Evolutionary conservation across 1,140 invertebrate genomes (phyloP), one percentile per base, ranked within the genome.

Genomic region (Bombyx mori): DNA sequence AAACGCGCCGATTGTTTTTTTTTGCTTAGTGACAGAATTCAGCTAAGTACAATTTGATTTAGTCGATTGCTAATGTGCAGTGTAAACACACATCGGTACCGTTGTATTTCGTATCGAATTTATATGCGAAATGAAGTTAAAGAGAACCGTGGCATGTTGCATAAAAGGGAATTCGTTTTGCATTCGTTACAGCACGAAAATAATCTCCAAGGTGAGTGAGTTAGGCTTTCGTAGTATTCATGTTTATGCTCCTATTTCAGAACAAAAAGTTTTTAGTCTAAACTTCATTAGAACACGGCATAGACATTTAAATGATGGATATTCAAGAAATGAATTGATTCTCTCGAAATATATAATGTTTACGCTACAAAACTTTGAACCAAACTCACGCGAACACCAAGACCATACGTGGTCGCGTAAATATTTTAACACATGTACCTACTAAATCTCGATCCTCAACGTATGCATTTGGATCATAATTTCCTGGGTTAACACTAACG

Each of bases 61-160:
- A 70, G 74, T 77, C 77, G 78, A 73, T 61, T 60, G 65, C 56
- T 58, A 69, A 66, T 62, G 56, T 62, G 62, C 58, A 51, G 60
- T 69, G 68, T 63, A 60, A 65, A 69, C 67, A 66, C 73, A 62
- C 60, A 54, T 58, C 12, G 57, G 26, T 43, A 53, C 57, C 53
- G 56, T 60, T 57, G 42, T 49, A 47, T 43, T 48, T 59, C 8
- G 10, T 52, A 44, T 56, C 43, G 35, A 49, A 42, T 52, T 60
- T 26, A 45, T 49, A 68, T 75, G 68, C 72, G 77, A 73, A 60
- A 86, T 86, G 81, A 86, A 84, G 73, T 69, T 86, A 44, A 84
- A 80, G 66, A 84, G 75, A 71, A 82, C 79, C 43, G 79, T 86
- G 73, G 78, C 73, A 56, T 82, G 68, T 60, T 86, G 77, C 60